Evolutionary conservation across 2,888 invertebrate genomes (phyloP).

Genomic region (Xylota sylvarum): DNA sequence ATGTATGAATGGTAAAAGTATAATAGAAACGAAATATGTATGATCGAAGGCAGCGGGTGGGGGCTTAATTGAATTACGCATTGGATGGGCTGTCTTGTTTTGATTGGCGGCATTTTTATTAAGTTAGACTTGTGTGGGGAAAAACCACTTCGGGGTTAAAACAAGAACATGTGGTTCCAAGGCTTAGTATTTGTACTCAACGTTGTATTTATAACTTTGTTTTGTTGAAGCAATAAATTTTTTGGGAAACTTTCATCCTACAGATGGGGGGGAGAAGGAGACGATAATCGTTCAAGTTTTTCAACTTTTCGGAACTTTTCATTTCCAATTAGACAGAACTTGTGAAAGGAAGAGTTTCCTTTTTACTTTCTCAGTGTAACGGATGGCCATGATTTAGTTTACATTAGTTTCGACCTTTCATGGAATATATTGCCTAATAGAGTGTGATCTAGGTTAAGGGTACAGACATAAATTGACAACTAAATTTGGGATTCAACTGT

Average conservation of each 20-base stretch:
- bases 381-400: neutral
- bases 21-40: constrained; percentile 1
- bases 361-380: constrained; percentile 23
- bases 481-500: too few species aligned
- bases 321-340: constrained; percentile 30
- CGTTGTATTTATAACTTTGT: neutral
- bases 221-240: constrained; percentile 6
- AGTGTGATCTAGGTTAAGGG: neutral
- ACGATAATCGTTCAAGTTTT: constrained; percentile 37
- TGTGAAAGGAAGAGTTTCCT: constrained; percentile 20
- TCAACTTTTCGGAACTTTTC: constrained; percentile 16
- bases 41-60: neutral
- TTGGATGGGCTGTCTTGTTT: constrained; percentile 1
- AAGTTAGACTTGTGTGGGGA: neutral
- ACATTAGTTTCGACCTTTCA: neutral
- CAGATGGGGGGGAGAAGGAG: neutral
- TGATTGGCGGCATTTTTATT: neutral
- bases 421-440: neutral
- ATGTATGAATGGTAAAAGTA: neutral
- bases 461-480: too few species aligned
- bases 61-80: constrained; percentile 11
- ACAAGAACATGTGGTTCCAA: neutral
- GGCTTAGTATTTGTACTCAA: neutral
- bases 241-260: constrained; percentile 19
- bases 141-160: neutral